A percentile compares a stretch with the other conserved stretches of the same genome.
Conservation (phyloP, 2,888 invertebrate genomes). For the Iselma pallidipennis region DNA sequence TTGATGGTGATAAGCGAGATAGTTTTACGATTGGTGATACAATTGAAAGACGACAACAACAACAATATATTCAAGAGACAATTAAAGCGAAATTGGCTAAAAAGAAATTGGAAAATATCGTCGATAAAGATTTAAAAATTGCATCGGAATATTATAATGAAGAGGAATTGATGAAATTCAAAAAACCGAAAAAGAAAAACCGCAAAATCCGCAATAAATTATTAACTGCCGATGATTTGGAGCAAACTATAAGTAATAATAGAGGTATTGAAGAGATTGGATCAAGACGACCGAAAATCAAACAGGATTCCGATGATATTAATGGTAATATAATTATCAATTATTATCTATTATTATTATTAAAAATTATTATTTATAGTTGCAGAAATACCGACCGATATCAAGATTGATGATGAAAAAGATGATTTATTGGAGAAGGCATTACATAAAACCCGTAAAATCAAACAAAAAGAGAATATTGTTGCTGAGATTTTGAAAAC, state of each 20-base stretch:
- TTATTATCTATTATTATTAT: too few relatives aligned
- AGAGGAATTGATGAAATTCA: conserved; percentile 86
- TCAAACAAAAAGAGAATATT: conserved; percentile 60
- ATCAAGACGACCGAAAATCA: conserved; percentile 43
- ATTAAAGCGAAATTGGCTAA: conserved; percentile 65
- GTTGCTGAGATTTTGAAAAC: conserved; percentile 45
- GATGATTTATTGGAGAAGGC: conserved; percentile 60
- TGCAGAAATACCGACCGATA: conserved; percentile 45
- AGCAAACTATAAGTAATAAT: conserved; percentile 42
- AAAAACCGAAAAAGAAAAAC: conserved; percentile 81
- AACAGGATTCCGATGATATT: conserved; percentile 57
- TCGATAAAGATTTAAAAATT: conserved; percentile 66
- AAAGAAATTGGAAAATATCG: conserved; percentile 75
- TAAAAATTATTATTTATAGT: too few relatives aligned
- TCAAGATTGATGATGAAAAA: conserved; percentile 65
- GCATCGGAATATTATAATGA: conserved; percentile 89
- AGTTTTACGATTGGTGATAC: conserved; percentile 78
- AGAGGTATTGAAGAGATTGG: conserved; percentile 43
- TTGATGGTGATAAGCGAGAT: conserved; percentile 71
- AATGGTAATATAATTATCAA: too few relatives aligned
- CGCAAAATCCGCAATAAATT: conserved; percentile 68
- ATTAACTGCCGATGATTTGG: conserved; percentile 75
- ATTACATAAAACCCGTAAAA: conserved; percentile 61
- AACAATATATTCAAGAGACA: conserved; percentile 56
- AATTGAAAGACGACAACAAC: conserved; percentile 61